Evolutionary conservation across 2,113 vertebrate species (phyloP), one percentile per base, ranked within the genome.

Genomic region (Donacobius atricapilla): DNA sequence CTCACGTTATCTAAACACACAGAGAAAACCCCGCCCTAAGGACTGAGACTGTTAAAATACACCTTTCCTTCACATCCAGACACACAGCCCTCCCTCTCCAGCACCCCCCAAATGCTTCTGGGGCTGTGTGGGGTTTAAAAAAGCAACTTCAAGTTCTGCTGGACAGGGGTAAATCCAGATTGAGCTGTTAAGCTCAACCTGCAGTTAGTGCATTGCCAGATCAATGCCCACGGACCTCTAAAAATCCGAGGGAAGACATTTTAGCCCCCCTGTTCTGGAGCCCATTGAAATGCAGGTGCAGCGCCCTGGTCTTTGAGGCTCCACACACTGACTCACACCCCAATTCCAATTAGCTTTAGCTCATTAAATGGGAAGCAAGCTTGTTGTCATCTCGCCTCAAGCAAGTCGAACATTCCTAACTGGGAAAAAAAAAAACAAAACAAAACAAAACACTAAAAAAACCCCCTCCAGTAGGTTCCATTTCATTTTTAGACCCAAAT

Each of bases 301-400:
- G 33, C 23, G 13, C 37, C 63, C 65, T 10, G 10, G 5, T 75
- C 88, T 48, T 31, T 14, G 37, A 13, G 75, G 84, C 70, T 75
- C 37, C 12, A 9, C 63, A 85, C 30, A 1, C 73, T 85, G 82
- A 50, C 91, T 95, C 87, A 58, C 20, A n/a, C 5, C 47, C 50
- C 64, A 50, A 31, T 25, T 58, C 80, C 82, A 70, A 61, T 88
- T 93, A 82, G 81, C 82, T 73, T 47, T 4, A 83, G 50, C 71
- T 93, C 95, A 80, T 93, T 93, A 93, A 63, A 93, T 47, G 51
- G 81, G 56, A 94, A 80, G 53, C 7, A 24, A 47, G 77, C 48
- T 90, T 68, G 57, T 80, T 95, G 91, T 95, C 79, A 45, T 72
- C 63, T 72, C 23, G 6, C 45, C 68, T 80, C 10, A 72, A 83